These are phyloP conservation scores for cat (Felis catus) DNA, from an alignment of 2,113 vertebrate genomes.

Conservation along the genomic window F.catus_Fca126_mat1.0 CM031411.1:91951001-91951500, in stretches of 20 bases:
- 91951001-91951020: neutral
- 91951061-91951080: neutral
- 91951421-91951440: too few relatives aligned
- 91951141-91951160: neutral
- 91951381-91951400: too few relatives aligned
- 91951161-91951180: neutral
- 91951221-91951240: slow-evolving; percentile 9
- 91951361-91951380: too few relatives aligned
- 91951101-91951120: neutral
- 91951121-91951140: neutral
- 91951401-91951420: too few relatives aligned
- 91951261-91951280: too few relatives aligned
- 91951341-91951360: too few relatives aligned
- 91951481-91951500: too few relatives aligned
- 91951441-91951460: too few relatives aligned
- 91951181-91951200: neutral
- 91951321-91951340: too few relatives aligned
- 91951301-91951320: too few relatives aligned
- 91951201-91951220: neutral
- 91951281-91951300: too few relatives aligned
- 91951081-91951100: neutral
- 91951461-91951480: too few relatives aligned
- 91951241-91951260: neutral
- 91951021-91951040: neutral
- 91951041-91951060: neutral